Evolutionary conservation across 2,888 invertebrate species (phyloP), one percentile per base, ranked within the genome.

Genomic region (Spodoptera exigua): DNA sequence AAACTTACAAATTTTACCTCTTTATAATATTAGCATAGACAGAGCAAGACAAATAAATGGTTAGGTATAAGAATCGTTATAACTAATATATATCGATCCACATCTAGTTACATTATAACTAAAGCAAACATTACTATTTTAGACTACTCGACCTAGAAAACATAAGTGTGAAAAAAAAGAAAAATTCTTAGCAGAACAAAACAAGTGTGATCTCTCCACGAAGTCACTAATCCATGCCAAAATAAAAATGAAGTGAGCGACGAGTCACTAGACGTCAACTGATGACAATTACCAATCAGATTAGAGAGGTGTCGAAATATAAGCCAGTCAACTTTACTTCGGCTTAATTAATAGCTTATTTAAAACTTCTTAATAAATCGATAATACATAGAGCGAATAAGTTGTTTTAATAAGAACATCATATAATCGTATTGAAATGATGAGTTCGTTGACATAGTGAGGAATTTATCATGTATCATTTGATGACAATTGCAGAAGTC

Each of bases 261-360:
- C 58, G 44, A 67, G 69, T 69, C 63, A 60, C 61, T 76, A 69
- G 71, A 74, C 65, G 82, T 78, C 85, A 81, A 61, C 54, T 32
- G 67, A 74, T 83, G 86, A 86, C 85, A 85, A 78, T 73, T 76
- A 68, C 66, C 66, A 65, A 80, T 79, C 75, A 79, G 81, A 85
- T 84, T 81, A 85, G 64, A 70, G 74, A 78, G 69, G 79, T 77
- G 80, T 80, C 69, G 79, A 76, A 78, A 76, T 58, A 12, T 67
- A 61, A 62, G 73, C 58, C 59, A 61, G 63, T 61, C 56, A 52
- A 54, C 21, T 73, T 41, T 34, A 69, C 39, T 57, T 34, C 56
- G 21, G 49, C 70, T 70, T 69, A 74, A 73, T 73, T 73, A 73
- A 73, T 61, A 68, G 73, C 46, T 40, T 69, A 68, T 55, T 73